Base-by-base conservation (phyloP, 35 echinoderm and acorn worm genomes). In the Apostichopus parvimensis region DNA sequence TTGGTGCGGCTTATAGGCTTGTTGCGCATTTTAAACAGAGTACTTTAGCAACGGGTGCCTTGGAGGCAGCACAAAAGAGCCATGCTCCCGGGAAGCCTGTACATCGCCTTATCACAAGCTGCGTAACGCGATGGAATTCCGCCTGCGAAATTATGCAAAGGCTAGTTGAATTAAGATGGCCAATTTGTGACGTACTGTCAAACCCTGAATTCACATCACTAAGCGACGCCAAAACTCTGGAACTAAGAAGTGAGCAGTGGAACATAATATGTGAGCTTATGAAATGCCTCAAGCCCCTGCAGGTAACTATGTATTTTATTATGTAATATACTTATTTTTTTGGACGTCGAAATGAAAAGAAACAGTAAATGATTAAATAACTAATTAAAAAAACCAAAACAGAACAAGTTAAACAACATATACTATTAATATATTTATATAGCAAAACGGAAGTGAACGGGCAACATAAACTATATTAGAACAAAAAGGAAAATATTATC, bases 21-120 rank as follows among this genome's bases (percentile, higher is more conserved):
- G 91, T 92, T 21, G 58, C 57, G 7, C 92, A 93, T 86, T 93
- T 93, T 17, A 86, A 87, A 23, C 82, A 58, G 8, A 87, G 62
- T 28, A 77, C 73, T 68, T 52, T 93, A n/a, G 81, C 82, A 18
- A 87, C 82, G 54, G 65, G 62, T 20, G 92, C 92, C 73, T 65
- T 87, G n/a, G 77, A 28, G 2, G 83, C 57, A 6, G 87, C 87
- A 62, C 92, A 93, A 77, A 79, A 75, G 11, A 45, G 34, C 34
- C 34, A 45, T 45, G 34, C 34, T 4, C 34, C 34, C 2, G 34
- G 34, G 34, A 45, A 45, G 34, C 34, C 34, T 45, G 34, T 45
- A 45, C 34, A 45, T 45, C 34, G 34, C 34, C 34, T 61, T 61
- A 61, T 61, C 12, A 9, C 58, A 9, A 9, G 8, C 7, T 61